Conservation (phyloP, 2,888 invertebrate species). For the Cantharis rufa region DNA sequence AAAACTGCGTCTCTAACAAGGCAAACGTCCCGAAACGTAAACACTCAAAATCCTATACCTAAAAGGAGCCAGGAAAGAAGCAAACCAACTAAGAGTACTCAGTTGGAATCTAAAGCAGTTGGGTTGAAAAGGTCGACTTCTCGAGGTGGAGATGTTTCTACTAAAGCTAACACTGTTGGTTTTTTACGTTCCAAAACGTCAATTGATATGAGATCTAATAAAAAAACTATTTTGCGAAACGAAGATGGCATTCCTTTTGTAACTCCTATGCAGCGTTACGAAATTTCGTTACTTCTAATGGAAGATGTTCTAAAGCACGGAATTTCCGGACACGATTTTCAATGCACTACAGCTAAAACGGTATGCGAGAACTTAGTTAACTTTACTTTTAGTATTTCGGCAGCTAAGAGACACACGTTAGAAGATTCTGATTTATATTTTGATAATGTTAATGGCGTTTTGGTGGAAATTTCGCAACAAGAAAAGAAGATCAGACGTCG, state of each 20-base stretch:
- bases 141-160: conserved; percentile 9
- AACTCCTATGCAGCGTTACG: conserved; percentile 76
- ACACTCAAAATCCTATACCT: background rate
- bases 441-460: conserved; percentile 60
- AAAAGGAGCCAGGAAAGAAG: background rate
- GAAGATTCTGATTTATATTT: conserved; percentile 81
- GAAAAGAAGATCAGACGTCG: conserved; percentile 71
- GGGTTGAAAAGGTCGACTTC: background rate
- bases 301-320: conserved; percentile 72
- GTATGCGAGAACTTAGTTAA: conserved; percentile 75
- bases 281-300: conserved; percentile 72
- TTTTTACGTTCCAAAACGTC: conserved; percentile 55
- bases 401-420: conserved; percentile 78
- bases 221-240: conserved; percentile 54
- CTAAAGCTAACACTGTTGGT: conserved; percentile 34
- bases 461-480: conserved; percentile 63
- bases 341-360: conserved; percentile 65
- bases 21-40: conserved; percentile 4
- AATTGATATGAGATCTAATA: conserved; percentile 45
- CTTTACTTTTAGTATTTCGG: conserved; percentile 79
- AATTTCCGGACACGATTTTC: conserved; percentile 60
- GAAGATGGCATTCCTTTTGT: conserved; percentile 67
- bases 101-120: background rate
- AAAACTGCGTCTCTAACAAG: background rate
- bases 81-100: background rate